Evolutionary conservation across 1,140 invertebrate genomes (phyloP).

Genomic region (Cydia fagiglandana): DNA sequence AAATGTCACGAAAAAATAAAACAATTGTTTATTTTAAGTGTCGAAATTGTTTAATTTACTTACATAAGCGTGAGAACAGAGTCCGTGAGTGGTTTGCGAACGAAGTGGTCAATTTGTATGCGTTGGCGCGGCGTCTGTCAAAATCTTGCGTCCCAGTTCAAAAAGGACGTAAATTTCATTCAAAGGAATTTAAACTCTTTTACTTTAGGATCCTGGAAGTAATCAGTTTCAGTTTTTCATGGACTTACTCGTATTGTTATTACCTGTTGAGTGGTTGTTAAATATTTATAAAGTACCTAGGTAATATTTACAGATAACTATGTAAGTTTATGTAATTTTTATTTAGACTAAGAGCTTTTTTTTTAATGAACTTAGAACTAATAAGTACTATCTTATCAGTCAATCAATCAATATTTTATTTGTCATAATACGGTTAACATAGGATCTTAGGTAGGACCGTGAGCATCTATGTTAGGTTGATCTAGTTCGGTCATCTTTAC

Average conservation of each 20-base stretch:
- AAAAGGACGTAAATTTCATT: not conserved
- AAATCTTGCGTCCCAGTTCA: not conserved
- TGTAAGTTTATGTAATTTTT: too few relatives aligned
- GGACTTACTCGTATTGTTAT: not conserved
- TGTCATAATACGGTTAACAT: too few relatives aligned
- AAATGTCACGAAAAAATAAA: constrained; percentile 5
- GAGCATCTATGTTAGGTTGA: not conserved
- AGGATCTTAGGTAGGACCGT: too few relatives aligned
- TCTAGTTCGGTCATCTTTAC: not conserved
- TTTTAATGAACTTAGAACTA: too few relatives aligned
- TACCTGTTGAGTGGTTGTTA: not conserved
- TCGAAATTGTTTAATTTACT: constrained; percentile 28
- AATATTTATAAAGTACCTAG: not conserved
- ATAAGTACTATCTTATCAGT: too few relatives aligned
- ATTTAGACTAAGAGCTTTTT: too few relatives aligned
- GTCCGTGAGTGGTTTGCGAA: constrained; percentile 28
- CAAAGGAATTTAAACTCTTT: not conserved
- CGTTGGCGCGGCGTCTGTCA: not conserved
- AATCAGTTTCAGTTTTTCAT: not conserved
- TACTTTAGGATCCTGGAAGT: not conserved
- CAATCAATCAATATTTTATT: too few relatives aligned
- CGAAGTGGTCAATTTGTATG: constrained; percentile 24
- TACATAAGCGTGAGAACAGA: constrained; percentile 24
- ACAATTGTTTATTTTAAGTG: constrained; percentile 28
- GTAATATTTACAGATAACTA: not conserved